Conservation (phyloP, 92 coral and sea anemone species). For the Zoanthus solanderi region DNA sequence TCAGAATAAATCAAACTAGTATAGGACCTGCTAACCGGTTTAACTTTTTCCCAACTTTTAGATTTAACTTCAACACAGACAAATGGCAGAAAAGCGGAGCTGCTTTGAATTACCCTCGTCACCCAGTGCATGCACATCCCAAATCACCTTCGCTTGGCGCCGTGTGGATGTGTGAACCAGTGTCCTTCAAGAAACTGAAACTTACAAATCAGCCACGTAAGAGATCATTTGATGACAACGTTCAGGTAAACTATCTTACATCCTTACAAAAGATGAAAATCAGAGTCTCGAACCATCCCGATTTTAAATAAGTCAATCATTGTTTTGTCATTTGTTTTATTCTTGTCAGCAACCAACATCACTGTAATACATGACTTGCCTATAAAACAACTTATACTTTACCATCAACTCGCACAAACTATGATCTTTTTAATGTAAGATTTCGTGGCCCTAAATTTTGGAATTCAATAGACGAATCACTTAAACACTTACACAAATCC, state of each 20-base stretch:
- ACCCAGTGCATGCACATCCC: conserved; percentile 61
- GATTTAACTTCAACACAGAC: conserved; percentile 33
- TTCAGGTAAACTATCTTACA: conserved; percentile 7
- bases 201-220: conserved; percentile 51
- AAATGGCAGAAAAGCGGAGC: conserved; percentile 33
- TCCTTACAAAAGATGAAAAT: not conserved
- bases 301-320: not conserved
- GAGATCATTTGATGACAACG: not conserved
- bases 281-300: not conserved
- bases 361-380: too few relatives aligned
- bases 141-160: conserved; percentile 56
- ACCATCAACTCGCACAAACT: too few relatives aligned
- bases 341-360: too few relatives aligned
- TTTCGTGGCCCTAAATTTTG: too few relatives aligned
- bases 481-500: too few relatives aligned
- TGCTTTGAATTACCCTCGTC: not conserved
- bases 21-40: not conserved
- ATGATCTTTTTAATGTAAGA: too few relatives aligned
- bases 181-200: conserved; percentile 66
- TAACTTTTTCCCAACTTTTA: not conserved
- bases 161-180: conserved; percentile 59
- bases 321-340: too few relatives aligned
- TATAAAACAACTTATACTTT: too few relatives aligned
- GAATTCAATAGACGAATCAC: too few relatives aligned
- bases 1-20: not conserved